Base-by-base conservation (phyloP, 2,797 vertebrate species). In the Sternotherus odoratus region DNA sequence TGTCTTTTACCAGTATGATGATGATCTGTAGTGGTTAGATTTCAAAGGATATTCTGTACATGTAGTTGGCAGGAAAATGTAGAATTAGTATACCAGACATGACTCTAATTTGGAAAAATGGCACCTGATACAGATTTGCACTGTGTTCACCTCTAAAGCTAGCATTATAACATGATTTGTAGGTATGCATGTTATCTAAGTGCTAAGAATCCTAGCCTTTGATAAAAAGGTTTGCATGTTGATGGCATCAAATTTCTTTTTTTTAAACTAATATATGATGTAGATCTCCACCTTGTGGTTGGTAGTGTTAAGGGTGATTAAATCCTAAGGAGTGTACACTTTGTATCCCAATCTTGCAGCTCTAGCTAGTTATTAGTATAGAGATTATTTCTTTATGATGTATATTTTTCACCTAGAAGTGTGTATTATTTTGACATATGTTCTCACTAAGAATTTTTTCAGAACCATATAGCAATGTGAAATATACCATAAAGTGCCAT, bases 211-310 rank as follows among this genome's bases (percentile, higher is more conserved):
- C 81, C 24, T 16, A 24, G 11, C 43, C 57, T 80, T 77, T 28
- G 13, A 16, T 1, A 17, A 39, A 30, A 79, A 49, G 49, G 56
- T 28, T 77, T 4, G 2, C 33, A 0, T 3, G 0, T 7, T 30
- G 19, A 5, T 19, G 24, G 77, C 60, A 48, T 15, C 63, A 9
- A 39, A 39, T 36, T 36, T 11, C 19, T 69, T 39, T 17, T 1
- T 16, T 39, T 26, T 49, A 24, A 33, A 30, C 51, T 49, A 79
- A 97, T 92, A 63, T 83, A 90, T 95, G 97, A 96, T 96, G 66
- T 95, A 97, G 94, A 74, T 92, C 96, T 96, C 97, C 97, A 97
- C 92, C 97, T 97, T 85, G 97, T 96, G 98, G 98, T 86, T 92
- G 51, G 12, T 91, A 21, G 79, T 69, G 85, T 66, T 77, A 94